Evolutionary conservation across 2,797 vertebrate genomes (phyloP), one percentile per base, ranked within the genome.

Genomic region (Squalus acanthias): DNA sequence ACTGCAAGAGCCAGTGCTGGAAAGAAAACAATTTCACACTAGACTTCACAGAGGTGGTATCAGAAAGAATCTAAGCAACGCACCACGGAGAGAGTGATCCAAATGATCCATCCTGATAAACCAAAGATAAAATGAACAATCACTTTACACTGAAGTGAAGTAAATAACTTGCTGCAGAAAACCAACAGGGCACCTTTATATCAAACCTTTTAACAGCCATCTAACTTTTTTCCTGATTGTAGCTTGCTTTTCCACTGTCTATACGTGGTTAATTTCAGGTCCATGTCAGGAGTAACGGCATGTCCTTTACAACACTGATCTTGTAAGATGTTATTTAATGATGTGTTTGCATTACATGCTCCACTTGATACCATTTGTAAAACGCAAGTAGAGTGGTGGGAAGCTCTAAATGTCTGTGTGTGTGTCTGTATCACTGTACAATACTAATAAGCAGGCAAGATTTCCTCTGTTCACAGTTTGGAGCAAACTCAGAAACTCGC

Each of bases 11-110:
- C 60, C 17, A 93, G n/a, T 93, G 91, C n/a, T 67, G 91, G 63
- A 69, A 39, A 93, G 91, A 93, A 93, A 93, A 93, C 65, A 93
- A 93, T 93, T 93, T 93, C 91, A 93, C 91, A 69, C 91, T 22
- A 93, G 91, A 93, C 91, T 69, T 69, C 91, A 69, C 91, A 93
- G 91, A 39, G 63, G 13, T 69, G 46, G 65, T 1, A 46, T 69
- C 63, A 67, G 65, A 69, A 46, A 93, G 82, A 93, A 93, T 69
- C 39, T 69, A 69, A 69, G 65, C n/a, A 20, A 6, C 4, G 65
- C 65, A 46, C n/a, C 65, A 69, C 10, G 65, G 63, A 46, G 91
- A 93, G 65, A 24, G 63, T 46, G n/a, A 39, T 92, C 60, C 13
- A n/a, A 92, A 20, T 2, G 33, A 93, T 93, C 63, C n/a, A 69